These are phyloP conservation scores for fruit fly (Drosophila melanogaster) DNA, from an alignment of 1,140 invertebrate genomes.

Conservation along the genomic window DNA sequence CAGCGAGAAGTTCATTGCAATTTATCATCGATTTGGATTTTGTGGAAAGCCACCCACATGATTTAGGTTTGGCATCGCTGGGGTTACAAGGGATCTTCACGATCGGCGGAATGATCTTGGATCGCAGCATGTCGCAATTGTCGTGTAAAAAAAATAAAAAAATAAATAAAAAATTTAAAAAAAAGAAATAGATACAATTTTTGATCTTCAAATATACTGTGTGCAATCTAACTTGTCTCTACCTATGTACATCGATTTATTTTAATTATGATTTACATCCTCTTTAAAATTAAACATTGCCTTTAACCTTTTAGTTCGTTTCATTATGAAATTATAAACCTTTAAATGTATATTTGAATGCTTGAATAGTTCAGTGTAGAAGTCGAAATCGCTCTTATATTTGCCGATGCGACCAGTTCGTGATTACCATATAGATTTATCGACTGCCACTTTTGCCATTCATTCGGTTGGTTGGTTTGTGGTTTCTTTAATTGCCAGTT, in stretches of 20 bases:
- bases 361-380: not conserved
- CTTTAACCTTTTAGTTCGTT: too few species aligned
- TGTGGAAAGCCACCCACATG: conserved; percentile 51
- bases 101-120: conserved; percentile 27
- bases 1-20: conserved; percentile 64
- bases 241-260: too few species aligned
- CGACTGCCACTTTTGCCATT: conserved; percentile 38
- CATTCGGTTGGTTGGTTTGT: conserved; percentile 14
- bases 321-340: not conserved
- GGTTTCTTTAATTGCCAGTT: conserved; percentile 47
- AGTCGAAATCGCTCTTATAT: conserved; percentile 5
- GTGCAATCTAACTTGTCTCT: too few species aligned
- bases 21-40: conserved; percentile 59
- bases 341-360: too few species aligned
- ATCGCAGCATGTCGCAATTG: conserved; percentile 44
- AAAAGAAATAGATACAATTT: too few species aligned
- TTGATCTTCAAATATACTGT: not conserved
- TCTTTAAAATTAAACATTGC: not conserved
- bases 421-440: conserved; percentile 50
- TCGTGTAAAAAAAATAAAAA: too few species aligned
- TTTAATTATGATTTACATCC: too few species aligned
- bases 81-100: conserved; percentile 17
- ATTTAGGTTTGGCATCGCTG: conserved; percentile 40
- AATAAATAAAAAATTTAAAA: not conserved
- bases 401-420: conserved; percentile 22